phyloP scores from a whole-genome alignment of 1,140 invertebrate species.

The Coelopa frigida region DNA sequence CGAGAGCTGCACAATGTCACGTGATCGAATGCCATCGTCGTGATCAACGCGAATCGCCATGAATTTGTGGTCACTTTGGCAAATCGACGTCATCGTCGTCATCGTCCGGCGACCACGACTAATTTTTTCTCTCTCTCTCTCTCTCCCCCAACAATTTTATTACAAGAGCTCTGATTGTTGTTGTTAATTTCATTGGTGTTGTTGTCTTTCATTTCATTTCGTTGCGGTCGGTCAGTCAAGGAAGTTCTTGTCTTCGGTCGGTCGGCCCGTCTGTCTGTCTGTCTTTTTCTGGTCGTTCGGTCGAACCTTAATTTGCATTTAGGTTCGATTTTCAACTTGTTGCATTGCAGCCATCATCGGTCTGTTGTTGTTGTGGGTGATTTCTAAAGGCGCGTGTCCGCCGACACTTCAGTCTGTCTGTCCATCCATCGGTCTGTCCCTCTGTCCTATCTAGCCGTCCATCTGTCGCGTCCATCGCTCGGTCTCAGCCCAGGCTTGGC shows the following conservation, averaged over 20 bases:
- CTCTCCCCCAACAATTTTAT: background rate
- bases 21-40: conserved; percentile 9
- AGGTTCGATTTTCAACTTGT: conserved; percentile 12
- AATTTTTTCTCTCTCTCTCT: background rate
- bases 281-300: too few relatives aligned
- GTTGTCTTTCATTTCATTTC: conserved; percentile 6
- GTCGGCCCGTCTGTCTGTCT: too few relatives aligned
- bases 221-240: too few relatives aligned
- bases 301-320: conserved; percentile 14
- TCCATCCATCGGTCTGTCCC: too few relatives aligned
- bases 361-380: too few relatives aligned
- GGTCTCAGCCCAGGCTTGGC: too few relatives aligned
- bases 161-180: background rate
- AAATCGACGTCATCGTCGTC: conserved; percentile 5
- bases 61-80: too few relatives aligned
- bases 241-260: too few relatives aligned
- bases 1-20: background rate
- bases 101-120: background rate
- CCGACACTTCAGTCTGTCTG: conserved; percentile 13
- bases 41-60: background rate
- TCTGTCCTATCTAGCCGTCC: too few relatives aligned
- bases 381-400: conserved; percentile 10
- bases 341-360: too few relatives aligned
- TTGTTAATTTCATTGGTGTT: conserved; percentile 6
- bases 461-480: too few relatives aligned